Evolutionary conservation across 1,140 invertebrate species (phyloP), one percentile per base, ranked within the genome.

Genomic region (Sitophilus oryzae): DNA sequence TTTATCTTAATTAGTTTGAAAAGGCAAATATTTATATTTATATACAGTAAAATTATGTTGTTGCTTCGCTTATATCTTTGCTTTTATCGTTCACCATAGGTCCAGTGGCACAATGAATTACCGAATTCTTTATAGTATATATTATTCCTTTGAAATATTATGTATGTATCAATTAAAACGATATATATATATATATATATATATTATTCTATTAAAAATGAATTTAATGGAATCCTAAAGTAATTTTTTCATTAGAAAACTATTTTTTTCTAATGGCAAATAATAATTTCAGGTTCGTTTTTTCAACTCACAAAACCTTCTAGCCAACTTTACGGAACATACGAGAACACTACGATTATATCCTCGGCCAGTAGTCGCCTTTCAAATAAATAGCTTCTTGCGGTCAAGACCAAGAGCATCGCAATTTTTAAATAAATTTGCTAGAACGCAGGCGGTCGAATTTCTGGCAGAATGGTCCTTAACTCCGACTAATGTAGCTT

Each of bases 391-490:
- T 67, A 97, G 93, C 60, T 99, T 99, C 67, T 76, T 99, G 0
- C 80, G 94, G 49, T 98, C 96, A 3, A 77, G 96, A 34, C 92
- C 93, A 1, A 76, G 90, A 56, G 83, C 86, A 5, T 89, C 91
- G 8, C 77, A 82, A 45, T 99, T 98, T 73, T 80, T 98, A 18
- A 89, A 88, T 59, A 85, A 86, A 66, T 93, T 99, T 73, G 93
- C 94, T 2, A 74, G 88, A 58, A 91, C 89, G 0, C 95, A 93
- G 85, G 95, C 96, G 5, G 95, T 99, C 1, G 96, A 99, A 71
- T 99, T 94, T 74, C 82, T 98, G 55, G 95, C 95, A 0, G 97
- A 99, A 74, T 99, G 96, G 93, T 93, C 91, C 0, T 74, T 99
- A 1, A 93, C 92, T 10, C 97, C 97, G 0, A 91, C 83, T 58